phyloP scores from a whole-genome alignment of 2,797 vertebrate genomes.

The Aulostomus chinensis region DNA sequence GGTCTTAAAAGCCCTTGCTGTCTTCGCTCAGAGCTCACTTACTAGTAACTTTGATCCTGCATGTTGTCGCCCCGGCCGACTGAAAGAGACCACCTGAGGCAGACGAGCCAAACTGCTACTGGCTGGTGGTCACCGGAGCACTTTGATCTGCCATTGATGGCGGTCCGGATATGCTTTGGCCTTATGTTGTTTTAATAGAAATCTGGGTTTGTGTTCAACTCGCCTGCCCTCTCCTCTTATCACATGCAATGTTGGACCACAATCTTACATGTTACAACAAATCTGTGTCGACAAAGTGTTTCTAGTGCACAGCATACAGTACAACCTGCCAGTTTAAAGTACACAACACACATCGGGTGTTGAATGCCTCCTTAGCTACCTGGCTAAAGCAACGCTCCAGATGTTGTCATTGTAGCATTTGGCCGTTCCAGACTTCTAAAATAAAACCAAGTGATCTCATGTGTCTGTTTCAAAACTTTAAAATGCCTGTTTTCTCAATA shows the following conservation, averaged over 20 bases:
- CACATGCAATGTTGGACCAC: slow-evolving; percentile 26
- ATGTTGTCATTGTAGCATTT: slow-evolving; percentile 18
- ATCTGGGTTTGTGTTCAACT: slow-evolving; percentile 11
- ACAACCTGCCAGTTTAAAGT: slow-evolving; percentile 18
- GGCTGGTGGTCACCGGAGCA: slow-evolving; percentile 16
- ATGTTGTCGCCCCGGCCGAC: slow-evolving; percentile 15
- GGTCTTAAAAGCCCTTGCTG: slow-evolving; percentile 31
- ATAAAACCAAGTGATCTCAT: slow-evolving; percentile 20
- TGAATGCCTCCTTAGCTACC: slow-evolving; percentile 18
- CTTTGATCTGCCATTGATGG: slow-evolving; percentile 16
- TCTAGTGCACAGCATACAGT: slow-evolving; percentile 14
- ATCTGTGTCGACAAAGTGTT: slow-evolving; percentile 15
- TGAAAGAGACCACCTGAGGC: slow-evolving; percentile 34
- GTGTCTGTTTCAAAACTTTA: slow-evolving; percentile 32
- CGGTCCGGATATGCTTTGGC: slow-evolving; percentile 21
- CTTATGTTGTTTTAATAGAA: slow-evolving; percentile 7
- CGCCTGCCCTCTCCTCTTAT: slow-evolving; percentile 7
- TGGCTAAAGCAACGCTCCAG: slow-evolving; percentile 15
- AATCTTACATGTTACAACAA: slow-evolving; percentile 26
- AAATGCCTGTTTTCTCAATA: slow-evolving; percentile 46
- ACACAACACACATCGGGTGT: slow-evolving; percentile 23
- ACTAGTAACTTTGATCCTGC: slow-evolving; percentile 8
- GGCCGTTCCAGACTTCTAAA: slow-evolving; percentile 19
- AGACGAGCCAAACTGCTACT: slow-evolving; percentile 32
- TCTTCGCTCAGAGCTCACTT: slow-evolving; percentile 31